Evolutionary conservation across 2,888 invertebrate genomes (phyloP).

Genomic region (Cryptophagus acutangulus): DNA sequence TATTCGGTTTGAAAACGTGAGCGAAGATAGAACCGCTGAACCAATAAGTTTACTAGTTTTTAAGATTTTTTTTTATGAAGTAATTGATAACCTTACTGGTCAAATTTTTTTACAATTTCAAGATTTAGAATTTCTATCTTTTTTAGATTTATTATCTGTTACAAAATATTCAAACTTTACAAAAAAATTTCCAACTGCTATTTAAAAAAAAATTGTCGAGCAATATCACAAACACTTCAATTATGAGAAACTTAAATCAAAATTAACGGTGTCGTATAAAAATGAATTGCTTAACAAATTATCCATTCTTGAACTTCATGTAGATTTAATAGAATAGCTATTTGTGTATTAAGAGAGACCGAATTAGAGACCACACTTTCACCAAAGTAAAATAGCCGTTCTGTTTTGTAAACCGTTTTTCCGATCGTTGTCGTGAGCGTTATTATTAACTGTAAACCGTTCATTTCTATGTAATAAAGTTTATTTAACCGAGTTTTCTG

Average conservation of each 20-base stretch:
- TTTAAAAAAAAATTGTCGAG: neutral
- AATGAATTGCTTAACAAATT: neutral
- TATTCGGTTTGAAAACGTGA: slow-evolving; percentile 32
- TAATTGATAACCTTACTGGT: neutral
- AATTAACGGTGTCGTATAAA: slow-evolving; percentile 1
- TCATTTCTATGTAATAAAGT: no score
- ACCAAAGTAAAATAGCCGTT: no score
- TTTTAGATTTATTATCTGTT: neutral
- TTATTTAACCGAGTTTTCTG: no score
- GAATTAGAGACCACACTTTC: no score
- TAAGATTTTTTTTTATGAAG: slow-evolving; percentile 14
- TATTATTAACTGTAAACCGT: no score
- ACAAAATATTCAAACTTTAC: neutral
- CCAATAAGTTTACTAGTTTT: slow-evolving; percentile 25
- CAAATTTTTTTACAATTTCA: neutral
- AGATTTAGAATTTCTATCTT: neutral
- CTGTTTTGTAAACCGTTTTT: no score
- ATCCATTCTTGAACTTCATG: neutral
- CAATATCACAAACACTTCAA: slow-evolving; percentile 1
- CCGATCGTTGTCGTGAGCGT: no score
- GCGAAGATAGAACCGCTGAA: slow-evolving; percentile 26
- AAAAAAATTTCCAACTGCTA: neutral
- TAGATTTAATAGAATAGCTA: neutral
- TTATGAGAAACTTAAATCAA: slow-evolving; percentile 1
- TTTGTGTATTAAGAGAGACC: no score